Conservation (phyloP, 2,113 vertebrate species). For the Thunnus thynnus region DNA sequence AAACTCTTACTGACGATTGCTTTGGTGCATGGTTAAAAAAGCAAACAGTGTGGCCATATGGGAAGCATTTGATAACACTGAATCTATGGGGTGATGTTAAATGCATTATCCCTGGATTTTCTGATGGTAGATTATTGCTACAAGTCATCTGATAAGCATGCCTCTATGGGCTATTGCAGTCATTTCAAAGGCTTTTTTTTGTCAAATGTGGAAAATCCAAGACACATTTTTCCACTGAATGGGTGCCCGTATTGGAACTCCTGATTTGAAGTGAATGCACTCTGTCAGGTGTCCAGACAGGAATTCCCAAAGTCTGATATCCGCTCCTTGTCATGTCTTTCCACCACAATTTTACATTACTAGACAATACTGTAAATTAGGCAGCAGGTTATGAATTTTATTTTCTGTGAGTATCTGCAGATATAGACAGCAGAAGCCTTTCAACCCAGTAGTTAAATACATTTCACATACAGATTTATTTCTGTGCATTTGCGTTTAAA, state of each 20-base stretch:
- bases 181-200: conserved; percentile 53
- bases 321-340: conserved; percentile 61
- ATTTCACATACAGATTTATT: neutral
- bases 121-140: conserved; percentile 67
- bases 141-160: conserved; percentile 75
- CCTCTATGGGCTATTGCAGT: conserved; percentile 55
- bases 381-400: conserved; percentile 45
- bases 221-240: conserved; percentile 80
- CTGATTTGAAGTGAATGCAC: conserved; percentile 77
- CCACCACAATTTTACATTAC: conserved; percentile 51
- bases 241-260: conserved; percentile 60
- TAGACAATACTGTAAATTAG: conserved; percentile 63
- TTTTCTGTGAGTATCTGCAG: conserved; percentile 17
- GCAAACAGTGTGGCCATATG: conserved; percentile 51
- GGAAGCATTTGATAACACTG: conserved; percentile 66
- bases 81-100: conserved; percentile 66
- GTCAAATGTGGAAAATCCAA: conserved; percentile 79
- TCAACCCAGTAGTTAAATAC: neutral
- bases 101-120: conserved; percentile 68
- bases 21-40: conserved; percentile 29
- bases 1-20: conserved; percentile 8
- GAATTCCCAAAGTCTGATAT: conserved; percentile 65
- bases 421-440: neutral
- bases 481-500: neutral
- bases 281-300: conserved; percentile 77